Conservation (phyloP, 2,113 vertebrate genomes). For the Fulmarus glacialis region DNA sequence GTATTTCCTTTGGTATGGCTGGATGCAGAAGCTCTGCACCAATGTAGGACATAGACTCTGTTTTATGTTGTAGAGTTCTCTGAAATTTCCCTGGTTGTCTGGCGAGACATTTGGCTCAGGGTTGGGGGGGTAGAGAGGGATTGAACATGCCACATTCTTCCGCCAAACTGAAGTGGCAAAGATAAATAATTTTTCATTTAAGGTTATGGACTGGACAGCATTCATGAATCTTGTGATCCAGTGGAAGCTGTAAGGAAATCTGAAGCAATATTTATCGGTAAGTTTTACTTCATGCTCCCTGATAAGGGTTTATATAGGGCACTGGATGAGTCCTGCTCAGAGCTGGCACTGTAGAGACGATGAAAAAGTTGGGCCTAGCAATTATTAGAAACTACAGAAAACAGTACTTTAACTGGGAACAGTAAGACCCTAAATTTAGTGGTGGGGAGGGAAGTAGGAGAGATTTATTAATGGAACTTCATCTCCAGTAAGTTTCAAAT, state of each 20-base stretch:
- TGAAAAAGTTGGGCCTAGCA: neutral
- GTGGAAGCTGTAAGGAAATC: constrained; percentile 81
- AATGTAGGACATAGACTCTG: accelerated
- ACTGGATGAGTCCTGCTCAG: neutral
- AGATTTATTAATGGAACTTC: neutral
- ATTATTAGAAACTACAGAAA: neutral
- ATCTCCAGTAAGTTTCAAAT: neutral
- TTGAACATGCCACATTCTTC: neutral
- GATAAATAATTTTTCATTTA: constrained; percentile 3
- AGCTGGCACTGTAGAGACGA: neutral
- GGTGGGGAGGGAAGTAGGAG: neutral
- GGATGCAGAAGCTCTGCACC: neutral
- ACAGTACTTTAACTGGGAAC: neutral
- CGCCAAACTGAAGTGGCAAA: neutral
- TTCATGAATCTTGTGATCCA: constrained; percentile 84
- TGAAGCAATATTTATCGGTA: constrained; percentile 87
- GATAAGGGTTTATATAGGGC: neutral
- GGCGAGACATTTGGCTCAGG: neutral
- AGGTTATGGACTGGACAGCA: constrained; percentile 86
- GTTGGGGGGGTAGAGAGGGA: neutral
- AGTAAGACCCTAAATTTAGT: neutral
- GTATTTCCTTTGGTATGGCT: neutral
- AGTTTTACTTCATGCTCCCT: neutral
- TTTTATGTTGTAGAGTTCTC: neutral
- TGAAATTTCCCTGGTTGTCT: neutral